These are phyloP conservation scores for Manis javanica DNA, from an alignment of 2,797 vertebrate genomes.

Conservation along the genomic window DNA sequence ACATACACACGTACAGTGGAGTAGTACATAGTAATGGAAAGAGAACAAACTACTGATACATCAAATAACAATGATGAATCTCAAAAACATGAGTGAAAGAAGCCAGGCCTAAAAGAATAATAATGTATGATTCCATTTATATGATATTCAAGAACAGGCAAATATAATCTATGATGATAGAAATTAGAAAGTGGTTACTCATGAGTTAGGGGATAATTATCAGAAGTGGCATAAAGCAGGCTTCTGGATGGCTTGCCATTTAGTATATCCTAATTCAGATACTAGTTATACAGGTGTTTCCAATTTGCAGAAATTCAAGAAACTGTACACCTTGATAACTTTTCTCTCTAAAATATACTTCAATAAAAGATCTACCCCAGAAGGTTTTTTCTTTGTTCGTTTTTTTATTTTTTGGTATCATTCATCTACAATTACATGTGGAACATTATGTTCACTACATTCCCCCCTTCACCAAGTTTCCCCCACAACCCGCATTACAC, in stretches of 20 bases:
- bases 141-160: neutral
- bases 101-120: neutral
- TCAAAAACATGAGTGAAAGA: constrained; percentile 8
- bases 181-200: constrained; percentile 4
- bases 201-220: neutral
- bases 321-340: neutral
- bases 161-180: neutral
- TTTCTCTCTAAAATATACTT: constrained; percentile 7
- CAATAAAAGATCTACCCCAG: neutral
- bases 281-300: constrained; percentile 15
- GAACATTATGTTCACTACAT: no score
- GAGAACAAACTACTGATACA: neutral
- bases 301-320: neutral
- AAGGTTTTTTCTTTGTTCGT: neutral
- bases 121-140: neutral
- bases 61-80: neutral
- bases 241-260: neutral
- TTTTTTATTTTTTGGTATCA: no score
- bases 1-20: neutral
- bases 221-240: constrained; percentile 6
- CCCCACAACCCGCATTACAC: no score
- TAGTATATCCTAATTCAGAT: constrained; percentile 8
- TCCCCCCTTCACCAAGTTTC: no score
- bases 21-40: neutral
- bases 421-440: no score